phyloP scores from a whole-genome alignment of 2,113 vertebrate genomes.

The Galbula dea region DNA sequence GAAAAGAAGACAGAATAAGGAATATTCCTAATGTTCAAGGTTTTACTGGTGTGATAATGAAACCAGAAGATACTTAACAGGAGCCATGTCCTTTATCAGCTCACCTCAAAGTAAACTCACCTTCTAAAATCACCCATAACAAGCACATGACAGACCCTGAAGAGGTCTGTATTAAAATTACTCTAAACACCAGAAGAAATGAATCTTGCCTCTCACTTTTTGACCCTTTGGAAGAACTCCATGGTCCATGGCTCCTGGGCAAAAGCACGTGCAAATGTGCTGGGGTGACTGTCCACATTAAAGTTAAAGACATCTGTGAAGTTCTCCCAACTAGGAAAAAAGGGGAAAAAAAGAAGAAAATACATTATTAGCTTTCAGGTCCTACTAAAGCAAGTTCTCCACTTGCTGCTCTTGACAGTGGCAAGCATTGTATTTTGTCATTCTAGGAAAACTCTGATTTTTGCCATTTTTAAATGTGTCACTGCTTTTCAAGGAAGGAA shows the following conservation, averaged over 20 bases:
- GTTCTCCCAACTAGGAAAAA: conserved; percentile 38
- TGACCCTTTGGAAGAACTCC: conserved; percentile 27
- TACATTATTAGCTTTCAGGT: neutral
- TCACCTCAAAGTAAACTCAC: neutral
- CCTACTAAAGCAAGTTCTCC: neutral
- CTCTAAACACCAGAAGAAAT: neutral
- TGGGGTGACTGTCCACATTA: conserved; percentile 5
- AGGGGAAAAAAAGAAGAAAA: neutral
- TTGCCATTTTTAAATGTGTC: neutral
- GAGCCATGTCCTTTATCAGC: neutral
- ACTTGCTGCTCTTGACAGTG: neutral
- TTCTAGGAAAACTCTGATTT: neutral
- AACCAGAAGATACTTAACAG: neutral
- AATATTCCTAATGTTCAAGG: neutral
- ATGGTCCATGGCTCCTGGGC: conserved; percentile 24
- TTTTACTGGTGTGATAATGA: neutral
- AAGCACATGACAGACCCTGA: neutral
- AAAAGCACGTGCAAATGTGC: conserved; percentile 13
- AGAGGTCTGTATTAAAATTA: neutral
- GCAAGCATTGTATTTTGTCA: neutral
- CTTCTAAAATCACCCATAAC: neutral
- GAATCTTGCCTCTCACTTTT: conserved; percentile 25
- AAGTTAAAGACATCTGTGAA: conserved; percentile 53
- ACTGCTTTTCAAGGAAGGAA: neutral
- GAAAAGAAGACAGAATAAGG: neutral